These are phyloP conservation scores for Anguilla pacifica DNA, from an alignment of 2,797 vertebrate species.

Conservation along the genomic window DNA sequence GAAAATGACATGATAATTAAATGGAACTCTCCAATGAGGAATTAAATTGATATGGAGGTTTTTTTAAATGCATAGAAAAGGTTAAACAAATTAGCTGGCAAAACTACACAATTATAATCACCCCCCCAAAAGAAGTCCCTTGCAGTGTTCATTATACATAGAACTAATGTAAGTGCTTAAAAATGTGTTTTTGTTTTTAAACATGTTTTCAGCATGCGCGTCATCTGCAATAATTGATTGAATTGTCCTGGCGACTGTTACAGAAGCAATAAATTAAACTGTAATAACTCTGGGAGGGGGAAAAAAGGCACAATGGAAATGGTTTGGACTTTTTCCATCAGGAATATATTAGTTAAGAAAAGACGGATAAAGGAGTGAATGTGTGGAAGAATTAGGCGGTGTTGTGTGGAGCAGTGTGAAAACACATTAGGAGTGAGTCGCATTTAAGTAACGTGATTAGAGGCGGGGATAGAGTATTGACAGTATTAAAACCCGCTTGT, in stretches of 20 bases:
- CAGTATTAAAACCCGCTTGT: background rate
- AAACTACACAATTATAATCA: background rate
- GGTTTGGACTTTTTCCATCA: background rate
- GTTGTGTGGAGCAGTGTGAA: background rate
- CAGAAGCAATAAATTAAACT: constrained; percentile 10
- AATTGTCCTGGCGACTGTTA: background rate
- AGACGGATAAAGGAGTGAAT: background rate
- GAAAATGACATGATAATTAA: background rate
- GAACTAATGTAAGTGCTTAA: constrained; percentile 10
- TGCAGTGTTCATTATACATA: background rate
- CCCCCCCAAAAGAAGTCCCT: background rate
- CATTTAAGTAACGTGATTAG: constrained; percentile 13
- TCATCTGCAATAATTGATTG: constrained; percentile 23
- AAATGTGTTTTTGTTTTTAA: background rate
- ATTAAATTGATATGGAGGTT: background rate
- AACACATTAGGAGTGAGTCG: background rate
- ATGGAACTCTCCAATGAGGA: background rate
- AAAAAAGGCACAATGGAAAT: background rate
- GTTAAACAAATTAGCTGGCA: background rate
- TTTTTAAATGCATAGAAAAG: background rate
- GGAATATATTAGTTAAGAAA: background rate
- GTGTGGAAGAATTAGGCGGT: background rate
- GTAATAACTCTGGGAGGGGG: background rate
- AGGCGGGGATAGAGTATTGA: background rate
- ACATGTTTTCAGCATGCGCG: background rate